These are phyloP conservation scores for Polyommatus icarus DNA, from an alignment of 2,888 invertebrate genomes.

Conservation along the genomic window DNA sequence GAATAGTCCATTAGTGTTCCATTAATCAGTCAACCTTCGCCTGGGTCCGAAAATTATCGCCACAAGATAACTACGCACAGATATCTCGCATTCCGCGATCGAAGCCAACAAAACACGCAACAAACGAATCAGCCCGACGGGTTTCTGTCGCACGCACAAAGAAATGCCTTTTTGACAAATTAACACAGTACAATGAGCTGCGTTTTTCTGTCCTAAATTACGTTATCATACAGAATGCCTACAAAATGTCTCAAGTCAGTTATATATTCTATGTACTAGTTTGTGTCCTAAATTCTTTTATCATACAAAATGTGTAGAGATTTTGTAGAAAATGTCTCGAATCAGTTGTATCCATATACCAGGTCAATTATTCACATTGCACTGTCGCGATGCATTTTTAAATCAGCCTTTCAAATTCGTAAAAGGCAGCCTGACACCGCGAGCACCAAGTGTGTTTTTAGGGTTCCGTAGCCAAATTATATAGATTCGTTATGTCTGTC, in stretches of 20 bases:
- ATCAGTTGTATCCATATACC: too few species aligned
- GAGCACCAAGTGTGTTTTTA: too few species aligned
- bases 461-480: too few species aligned
- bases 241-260: too few species aligned
- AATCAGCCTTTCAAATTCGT: too few species aligned
- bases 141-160: background rate
- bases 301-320: background rate
- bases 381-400: too few species aligned
- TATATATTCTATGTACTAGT: too few species aligned
- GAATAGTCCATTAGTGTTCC: slow-evolving; percentile 31
- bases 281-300: background rate
- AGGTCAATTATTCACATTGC: too few species aligned
- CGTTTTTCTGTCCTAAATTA: background rate
- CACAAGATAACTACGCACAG: background rate
- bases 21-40: slow-evolving; percentile 39
- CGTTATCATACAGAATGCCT: background rate
- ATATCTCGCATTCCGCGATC: background rate
- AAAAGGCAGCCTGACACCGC: too few species aligned
- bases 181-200: background rate
- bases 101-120: slow-evolving; percentile 1
- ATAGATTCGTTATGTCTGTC: too few species aligned
- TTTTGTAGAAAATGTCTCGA: background rate
- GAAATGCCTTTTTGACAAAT: background rate
- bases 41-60: slow-evolving; percentile 3
- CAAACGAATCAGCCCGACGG: background rate